Conservation (phyloP, 1,140 invertebrate species). For the Euglossa dilemma region DNA sequence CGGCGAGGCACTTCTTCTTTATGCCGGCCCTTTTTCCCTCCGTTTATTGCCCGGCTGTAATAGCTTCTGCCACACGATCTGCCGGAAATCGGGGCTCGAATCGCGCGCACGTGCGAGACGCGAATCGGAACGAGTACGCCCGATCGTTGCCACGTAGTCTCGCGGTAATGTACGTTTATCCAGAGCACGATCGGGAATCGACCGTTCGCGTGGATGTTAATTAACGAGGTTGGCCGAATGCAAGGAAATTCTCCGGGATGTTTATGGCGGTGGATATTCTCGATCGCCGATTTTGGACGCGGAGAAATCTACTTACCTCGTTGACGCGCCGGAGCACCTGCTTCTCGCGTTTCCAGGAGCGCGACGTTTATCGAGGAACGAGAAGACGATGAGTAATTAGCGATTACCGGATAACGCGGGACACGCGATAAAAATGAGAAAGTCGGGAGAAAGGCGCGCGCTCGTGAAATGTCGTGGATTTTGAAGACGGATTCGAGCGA, state of each 20-base stretch:
- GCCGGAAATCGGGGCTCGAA: conserved; percentile 62
- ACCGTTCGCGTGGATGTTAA: background rate
- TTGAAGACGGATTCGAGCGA: background rate
- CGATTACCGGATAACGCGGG: too few species aligned
- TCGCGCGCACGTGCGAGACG: conserved; percentile 48
- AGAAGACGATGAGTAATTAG: too few species aligned
- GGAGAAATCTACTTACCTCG: too few species aligned
- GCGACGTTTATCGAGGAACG: too few species aligned
- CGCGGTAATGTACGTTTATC: conserved; percentile 41
- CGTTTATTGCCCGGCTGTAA: conserved; percentile 32
- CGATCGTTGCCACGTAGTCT: background rate
- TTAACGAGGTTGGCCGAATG: background rate
- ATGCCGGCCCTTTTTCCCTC: conserved; percentile 34
- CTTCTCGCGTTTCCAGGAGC: too few species aligned
- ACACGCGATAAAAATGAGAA: background rate
- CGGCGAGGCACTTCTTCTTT: conserved; percentile 40
- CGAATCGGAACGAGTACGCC: conserved; percentile 48
- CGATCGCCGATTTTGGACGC: too few species aligned
- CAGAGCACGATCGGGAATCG: background rate
- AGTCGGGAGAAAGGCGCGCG: too few species aligned
- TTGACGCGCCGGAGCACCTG: too few species aligned
- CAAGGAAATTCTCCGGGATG: background rate
- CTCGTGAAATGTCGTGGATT: background rate
- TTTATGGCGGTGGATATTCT: background rate
- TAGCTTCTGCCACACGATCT: conserved; percentile 41